phyloP scores from a whole-genome alignment of 2,113 vertebrate genomes.

The Melanerpes aurifrons region DNA sequence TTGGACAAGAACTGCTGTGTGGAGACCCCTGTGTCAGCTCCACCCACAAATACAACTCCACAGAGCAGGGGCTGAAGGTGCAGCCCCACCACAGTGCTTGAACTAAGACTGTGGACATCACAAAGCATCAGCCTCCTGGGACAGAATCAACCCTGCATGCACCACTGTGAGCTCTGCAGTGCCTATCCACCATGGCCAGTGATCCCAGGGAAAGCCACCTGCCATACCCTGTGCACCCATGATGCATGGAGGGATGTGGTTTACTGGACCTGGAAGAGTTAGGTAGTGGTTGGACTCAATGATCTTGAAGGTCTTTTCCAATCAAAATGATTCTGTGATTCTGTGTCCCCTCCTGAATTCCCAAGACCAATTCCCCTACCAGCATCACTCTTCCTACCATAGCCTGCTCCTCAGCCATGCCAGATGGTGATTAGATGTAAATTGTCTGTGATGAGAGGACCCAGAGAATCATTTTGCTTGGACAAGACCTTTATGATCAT shows the following conservation, averaged over 20 bases:
- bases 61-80: not conserved
- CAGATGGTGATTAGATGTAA: not conserved
- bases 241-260: no score
- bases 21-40: not conserved
- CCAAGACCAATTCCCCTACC: not conserved
- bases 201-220: not conserved
- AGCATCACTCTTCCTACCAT: fast-evolving
- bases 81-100: not conserved
- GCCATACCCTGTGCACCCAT: not conserved
- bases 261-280: no score
- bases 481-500: no score
- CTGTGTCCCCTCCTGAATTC: not conserved
- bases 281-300: no score
- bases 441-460: not conserved
- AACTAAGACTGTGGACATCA: not conserved
- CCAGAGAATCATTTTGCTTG: not conserved
- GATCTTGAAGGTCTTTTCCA: no score
- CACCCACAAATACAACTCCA: not conserved
- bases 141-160: not conserved
- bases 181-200: not conserved
- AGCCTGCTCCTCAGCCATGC: not conserved
- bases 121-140: not conserved
- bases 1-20: not conserved
- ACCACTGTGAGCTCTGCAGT: not conserved
- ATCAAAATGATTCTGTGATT: no score